Conservation (phyloP, 2,888 invertebrate genomes). For the Eulithis prunata region DNA sequence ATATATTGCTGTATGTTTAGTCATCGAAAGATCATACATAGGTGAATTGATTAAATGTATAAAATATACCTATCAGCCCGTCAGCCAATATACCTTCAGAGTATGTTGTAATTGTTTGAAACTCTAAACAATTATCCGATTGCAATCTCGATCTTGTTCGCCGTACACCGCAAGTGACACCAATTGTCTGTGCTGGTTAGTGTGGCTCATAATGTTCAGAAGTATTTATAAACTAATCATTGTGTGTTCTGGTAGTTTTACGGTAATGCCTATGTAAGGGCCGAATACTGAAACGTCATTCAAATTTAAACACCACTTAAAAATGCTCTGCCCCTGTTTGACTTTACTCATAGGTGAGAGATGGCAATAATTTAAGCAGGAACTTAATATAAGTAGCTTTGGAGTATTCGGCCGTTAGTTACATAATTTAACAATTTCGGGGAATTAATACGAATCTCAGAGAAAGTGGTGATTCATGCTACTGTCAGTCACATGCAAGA, state of each 20-base stretch:
- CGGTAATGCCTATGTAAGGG: constrained; percentile 6
- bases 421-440: constrained; percentile 30
- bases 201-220: neutral
- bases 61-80: no score
- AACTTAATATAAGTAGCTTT: no score
- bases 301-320: no score
- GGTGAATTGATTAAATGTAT: no score
- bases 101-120: no score
- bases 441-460: constrained; percentile 25
- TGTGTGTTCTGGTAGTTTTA: neutral
- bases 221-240: neutral
- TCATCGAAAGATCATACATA: neutral
- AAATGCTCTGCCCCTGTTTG: no score
- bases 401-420: constrained; percentile 1
- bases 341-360: no score
- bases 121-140: no score
- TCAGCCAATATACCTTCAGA: no score
- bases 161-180: neutral
- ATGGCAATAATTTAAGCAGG: no score
- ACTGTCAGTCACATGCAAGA: constrained; percentile 14
- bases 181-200: neutral
- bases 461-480: constrained; percentile 37
- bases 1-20: constrained; percentile 7
- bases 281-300: no score
- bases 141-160: neutral